phyloP scores from a whole-genome alignment of 2,113 vertebrate species.

The Calyptomena viridis region DNA sequence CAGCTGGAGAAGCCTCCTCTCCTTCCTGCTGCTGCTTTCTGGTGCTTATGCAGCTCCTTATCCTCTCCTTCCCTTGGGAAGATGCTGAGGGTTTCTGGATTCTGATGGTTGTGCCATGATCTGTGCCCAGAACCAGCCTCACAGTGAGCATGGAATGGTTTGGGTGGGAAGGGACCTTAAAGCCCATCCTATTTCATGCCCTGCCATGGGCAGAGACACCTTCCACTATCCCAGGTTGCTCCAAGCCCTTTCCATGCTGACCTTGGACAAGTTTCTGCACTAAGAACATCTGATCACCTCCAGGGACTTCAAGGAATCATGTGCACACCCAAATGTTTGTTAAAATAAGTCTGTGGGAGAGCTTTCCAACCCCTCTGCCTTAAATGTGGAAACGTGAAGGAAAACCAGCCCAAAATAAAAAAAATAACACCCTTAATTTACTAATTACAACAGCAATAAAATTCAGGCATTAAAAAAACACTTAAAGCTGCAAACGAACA shows the following conservation, averaged over 20 bases:
- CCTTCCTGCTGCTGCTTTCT: neutral
- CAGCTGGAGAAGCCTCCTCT: constrained; percentile 18
- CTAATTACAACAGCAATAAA: constrained; percentile 53
- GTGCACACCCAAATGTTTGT: neutral
- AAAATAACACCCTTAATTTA: neutral
- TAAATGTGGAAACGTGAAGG: neutral
- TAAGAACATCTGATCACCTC: neutral
- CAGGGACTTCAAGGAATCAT: neutral
- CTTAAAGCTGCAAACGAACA: constrained; percentile 30
- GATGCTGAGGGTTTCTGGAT: neutral
- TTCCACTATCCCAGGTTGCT: neutral
- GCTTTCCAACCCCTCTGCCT: neutral
- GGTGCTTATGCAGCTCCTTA: neutral
- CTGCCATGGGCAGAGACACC: neutral
- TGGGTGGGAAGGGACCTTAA: neutral
- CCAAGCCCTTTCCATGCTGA: neutral
- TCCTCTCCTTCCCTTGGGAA: neutral
- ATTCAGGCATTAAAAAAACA: neutral
- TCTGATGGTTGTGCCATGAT: neutral
- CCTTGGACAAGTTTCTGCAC: neutral
- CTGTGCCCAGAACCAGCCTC: neutral
- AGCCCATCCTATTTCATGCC: accelerated
- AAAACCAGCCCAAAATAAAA: neutral
- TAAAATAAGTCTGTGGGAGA: neutral
- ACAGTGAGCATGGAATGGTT: neutral